Evolutionary conservation across 2,113 vertebrate genomes (phyloP).

Genomic region (Lampris megalopsis): DNA sequence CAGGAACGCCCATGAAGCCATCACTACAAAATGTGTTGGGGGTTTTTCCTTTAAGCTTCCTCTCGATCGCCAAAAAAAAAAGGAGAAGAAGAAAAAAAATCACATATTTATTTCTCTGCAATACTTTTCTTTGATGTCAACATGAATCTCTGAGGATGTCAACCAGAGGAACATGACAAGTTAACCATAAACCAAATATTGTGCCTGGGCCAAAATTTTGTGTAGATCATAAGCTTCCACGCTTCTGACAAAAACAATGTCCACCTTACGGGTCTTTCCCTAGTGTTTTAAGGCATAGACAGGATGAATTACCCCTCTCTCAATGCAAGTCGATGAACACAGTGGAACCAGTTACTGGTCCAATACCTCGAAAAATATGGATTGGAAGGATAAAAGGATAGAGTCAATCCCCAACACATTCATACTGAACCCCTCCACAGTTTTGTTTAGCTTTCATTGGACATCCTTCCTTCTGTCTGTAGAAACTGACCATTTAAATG

Average conservation of each 20-base stretch:
- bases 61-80: constrained; percentile 39
- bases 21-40: constrained; percentile 3
- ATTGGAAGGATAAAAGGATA: background rate
- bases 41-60: constrained; percentile 39
- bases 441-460: constrained; percentile 31
- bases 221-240: background rate
- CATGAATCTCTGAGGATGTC: background rate
- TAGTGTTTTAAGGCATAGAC: constrained; percentile 52
- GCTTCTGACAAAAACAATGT: background rate
- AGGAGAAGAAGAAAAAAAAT: background rate
- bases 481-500: background rate
- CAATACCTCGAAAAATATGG: background rate
- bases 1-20: constrained; percentile 9
- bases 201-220: background rate
- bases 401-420: background rate
- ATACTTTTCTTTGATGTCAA: background rate
- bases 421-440: constrained; percentile 25
- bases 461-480: constrained; percentile 30
- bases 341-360: background rate
- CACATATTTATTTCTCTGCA: background rate
- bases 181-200: constrained; percentile 39
- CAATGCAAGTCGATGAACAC: constrained; percentile 12
- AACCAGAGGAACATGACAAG: background rate
- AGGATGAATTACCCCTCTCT: background rate
- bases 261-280: background rate